Base-by-base conservation (phyloP, 1,140 invertebrate genomes). In the Mizuhopecten yessoensis region DNA sequence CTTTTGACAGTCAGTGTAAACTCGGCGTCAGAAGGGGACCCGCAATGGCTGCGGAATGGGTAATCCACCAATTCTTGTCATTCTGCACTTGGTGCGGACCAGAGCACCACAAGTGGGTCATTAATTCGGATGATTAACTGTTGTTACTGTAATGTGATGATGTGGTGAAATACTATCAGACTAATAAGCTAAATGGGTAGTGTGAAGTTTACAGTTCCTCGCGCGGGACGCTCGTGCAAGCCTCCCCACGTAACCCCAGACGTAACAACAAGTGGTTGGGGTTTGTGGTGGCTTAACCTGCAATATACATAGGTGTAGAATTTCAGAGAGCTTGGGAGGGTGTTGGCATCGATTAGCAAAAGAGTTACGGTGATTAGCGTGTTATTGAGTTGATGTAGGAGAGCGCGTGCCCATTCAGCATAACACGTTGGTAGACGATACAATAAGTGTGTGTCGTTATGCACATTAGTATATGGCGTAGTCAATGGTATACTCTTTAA, bases 131-230 rank as follows among this genome's bases (percentile, higher is more conserved):
- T n/a, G 11, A 75, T 75, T 75, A 75, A 75, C 57, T n/a, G n/a
- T 75, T 75, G 29, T 75, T 75, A 75, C 29, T 75, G 57, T 75
- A 75, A 75, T 17, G 57, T 75, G 57, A 75, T 29, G 57, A 75
- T 75, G 57, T 75, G 23, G 57, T n/a, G 57, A 75, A 75, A 75
- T 75, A 75, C 23, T 29, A n/a, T 9, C 57, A 75, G 5, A 11
- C 57, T 75, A 29, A 75, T 29, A 29, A 29, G 17, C 57, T 75
- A 29, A n/a, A 75, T n/a, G n/a, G 57, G 15, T 75, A 75, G 29
- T 75, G 57, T 75, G 57, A 75, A 7, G 57, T 75, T 75, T 29
- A 75, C 57, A 29, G n/a, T 29, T 3, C 9, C 57, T 7, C 57
- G 57, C 57, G 57, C n/a, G 57, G 57, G 0, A 29, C 57, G n/a